Conservation (phyloP, 2,113 vertebrate genomes). For the Porphyrio hochstetteri region DNA sequence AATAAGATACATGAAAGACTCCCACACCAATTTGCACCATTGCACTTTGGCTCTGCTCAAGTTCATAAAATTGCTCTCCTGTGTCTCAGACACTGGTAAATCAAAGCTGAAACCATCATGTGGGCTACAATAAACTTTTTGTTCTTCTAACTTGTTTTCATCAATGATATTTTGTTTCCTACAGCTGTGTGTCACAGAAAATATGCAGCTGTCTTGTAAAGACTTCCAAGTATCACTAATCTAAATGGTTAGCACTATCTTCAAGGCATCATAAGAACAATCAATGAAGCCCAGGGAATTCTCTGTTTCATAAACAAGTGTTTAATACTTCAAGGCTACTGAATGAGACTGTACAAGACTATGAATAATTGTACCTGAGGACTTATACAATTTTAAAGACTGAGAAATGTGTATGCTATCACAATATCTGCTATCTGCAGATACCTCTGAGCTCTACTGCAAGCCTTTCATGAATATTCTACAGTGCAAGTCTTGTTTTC, state of each 20-base stretch:
- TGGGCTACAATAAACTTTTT: constrained; percentile 48
- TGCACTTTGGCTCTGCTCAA: constrained; percentile 24
- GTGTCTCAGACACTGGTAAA: constrained; percentile 49
- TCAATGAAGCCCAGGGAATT: constrained; percentile 27
- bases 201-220: constrained; percentile 2
- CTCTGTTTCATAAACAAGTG: constrained; percentile 41
- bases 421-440: neutral
- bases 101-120: constrained; percentile 52
- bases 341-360: neutral
- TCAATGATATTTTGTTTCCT: constrained; percentile 55
- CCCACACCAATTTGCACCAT: constrained; percentile 20
- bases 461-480: constrained; percentile 45
- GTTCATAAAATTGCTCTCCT: constrained; percentile 20
- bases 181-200: constrained; percentile 51
- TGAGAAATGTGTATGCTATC: neutral
- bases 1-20: constrained; percentile 52
- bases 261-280: constrained; percentile 23
- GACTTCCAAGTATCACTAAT: constrained; percentile 14
- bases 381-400: constrained; percentile 21
- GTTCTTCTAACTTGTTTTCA: constrained; percentile 62
- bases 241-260: constrained; percentile 41
- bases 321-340: constrained; percentile 21
- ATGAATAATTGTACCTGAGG: constrained; percentile 31
- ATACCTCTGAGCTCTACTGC: neutral
- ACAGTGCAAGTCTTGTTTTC: neutral